Base-by-base conservation (phyloP, 2,888 invertebrate species). In the Philereme vetulata region DNA sequence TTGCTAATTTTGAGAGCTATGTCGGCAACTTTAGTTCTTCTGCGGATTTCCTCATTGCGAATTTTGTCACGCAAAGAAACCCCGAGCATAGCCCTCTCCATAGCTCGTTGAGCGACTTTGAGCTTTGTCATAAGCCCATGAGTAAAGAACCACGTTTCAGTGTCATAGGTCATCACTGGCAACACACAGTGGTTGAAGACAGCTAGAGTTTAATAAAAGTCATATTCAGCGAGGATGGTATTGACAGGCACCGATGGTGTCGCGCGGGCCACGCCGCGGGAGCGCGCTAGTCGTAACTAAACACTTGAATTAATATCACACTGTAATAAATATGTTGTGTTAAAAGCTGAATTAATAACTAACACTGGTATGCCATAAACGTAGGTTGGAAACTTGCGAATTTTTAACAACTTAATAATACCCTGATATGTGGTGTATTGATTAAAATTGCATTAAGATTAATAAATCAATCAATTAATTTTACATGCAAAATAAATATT, bases 151-250 rank as follows among this genome's bases (percentile, higher is more conserved):
- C n/a, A n/a, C n/a, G n/a, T n/a, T n/a, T n/a, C n/a, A n/a, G n/a
- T n/a, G n/a, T n/a, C n/a, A n/a, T n/a, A n/a, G n/a, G n/a, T n/a
- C n/a, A n/a, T n/a, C n/a, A n/a, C n/a, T n/a, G n/a, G n/a, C n/a
- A n/a, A n/a, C n/a, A n/a, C n/a, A n/a, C n/a, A n/a, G n/a, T n/a
- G n/a, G n/a, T n/a, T n/a, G n/a, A n/a, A n/a, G n/a, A n/a, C n/a
- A 71, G 78, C n/a, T 72, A 71, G 78, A 80, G 80, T 90, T 89
- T 88, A 90, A 90, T 90, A 91, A 88, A 90, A 88, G 77, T 84
- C 75, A 82, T 88, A 90, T 88, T 86, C 86, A 84, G 84, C 76
- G 76, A 77, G 84, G 78, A 80, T 87, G 88, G 75, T 81, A 86
- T 79, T 84, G 88, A 85, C 88, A 88, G 82, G 53, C 53, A 40